Evolutionary conservation across 2,113 vertebrate species (phyloP).

Genomic region (Sceloporus undulatus): DNA sequence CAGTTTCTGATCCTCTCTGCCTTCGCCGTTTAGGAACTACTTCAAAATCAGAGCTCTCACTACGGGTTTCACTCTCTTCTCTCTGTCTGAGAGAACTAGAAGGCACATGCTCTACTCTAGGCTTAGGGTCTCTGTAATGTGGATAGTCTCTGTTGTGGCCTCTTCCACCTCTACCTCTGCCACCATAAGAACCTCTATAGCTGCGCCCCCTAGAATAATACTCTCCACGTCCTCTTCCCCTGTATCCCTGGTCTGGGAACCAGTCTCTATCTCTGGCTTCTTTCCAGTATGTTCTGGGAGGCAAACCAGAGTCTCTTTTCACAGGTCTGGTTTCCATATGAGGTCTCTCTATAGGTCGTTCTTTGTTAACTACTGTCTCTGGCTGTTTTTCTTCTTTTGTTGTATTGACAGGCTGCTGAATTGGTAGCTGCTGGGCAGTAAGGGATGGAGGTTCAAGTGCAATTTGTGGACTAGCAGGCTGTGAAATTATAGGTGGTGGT

Average conservation of each 20-base stretch:
- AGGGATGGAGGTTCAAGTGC: slow-evolving; percentile 48
- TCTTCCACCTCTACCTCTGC: slow-evolving; percentile 88
- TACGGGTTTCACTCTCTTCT: slow-evolving; percentile 97
- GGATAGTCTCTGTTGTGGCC: slow-evolving; percentile 91
- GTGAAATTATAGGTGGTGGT: slow-evolving; percentile 44
- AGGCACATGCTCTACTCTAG: slow-evolving; percentile 82
- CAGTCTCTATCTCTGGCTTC: slow-evolving; percentile 92
- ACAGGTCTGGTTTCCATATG: slow-evolving; percentile 83
- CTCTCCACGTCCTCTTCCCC: slow-evolving; percentile 93
- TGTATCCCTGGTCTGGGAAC: slow-evolving; percentile 89
- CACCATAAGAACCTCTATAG: slow-evolving; percentile 93
- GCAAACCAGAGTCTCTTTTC: slow-evolving; percentile 84
- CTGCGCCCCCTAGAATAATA: slow-evolving; percentile 97
- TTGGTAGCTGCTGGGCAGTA: slow-evolving; percentile 23
- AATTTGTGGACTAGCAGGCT: slow-evolving; percentile 26
- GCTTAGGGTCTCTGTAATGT: slow-evolving; percentile 89
- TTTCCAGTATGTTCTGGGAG: slow-evolving; percentile 89
- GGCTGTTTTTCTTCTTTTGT: slow-evolving; percentile 86
- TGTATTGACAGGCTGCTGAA: slow-evolving; percentile 20
- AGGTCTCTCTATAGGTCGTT: slow-evolving; percentile 79
- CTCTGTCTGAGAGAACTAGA: slow-evolving; percentile 84
- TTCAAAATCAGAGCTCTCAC: slow-evolving; percentile 98
- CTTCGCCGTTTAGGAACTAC: slow-evolving; percentile 93
- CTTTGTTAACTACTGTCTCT: slow-evolving; percentile 81
- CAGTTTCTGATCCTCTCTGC: slow-evolving; percentile 93